Percentiles rank a stretch among this genome's conserved stretches.
phyloP scores from a whole-genome alignment of 1,140 invertebrate species.

The Zaprionus africanus region DNA sequence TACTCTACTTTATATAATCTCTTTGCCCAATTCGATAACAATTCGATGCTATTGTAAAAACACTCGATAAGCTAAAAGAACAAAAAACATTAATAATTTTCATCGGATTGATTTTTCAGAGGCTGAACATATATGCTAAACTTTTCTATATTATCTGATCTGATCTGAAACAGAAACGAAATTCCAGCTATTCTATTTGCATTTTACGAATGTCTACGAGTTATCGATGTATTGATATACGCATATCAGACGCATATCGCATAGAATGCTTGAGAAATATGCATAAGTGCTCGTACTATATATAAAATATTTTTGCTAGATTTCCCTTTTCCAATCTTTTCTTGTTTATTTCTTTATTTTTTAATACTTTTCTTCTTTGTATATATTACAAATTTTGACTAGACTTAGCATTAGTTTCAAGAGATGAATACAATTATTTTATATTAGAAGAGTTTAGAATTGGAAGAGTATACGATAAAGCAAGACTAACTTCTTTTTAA shows the following conservation, averaged over 20 bases:
- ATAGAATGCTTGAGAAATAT: conserved; percentile 37
- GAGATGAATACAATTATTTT: neutral
- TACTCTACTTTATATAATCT: conserved; percentile 43
- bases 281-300: conserved; percentile 14
- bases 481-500: neutral
- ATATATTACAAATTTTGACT: conserved; percentile 10
- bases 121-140: conserved; percentile 68
- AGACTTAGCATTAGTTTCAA: neutral
- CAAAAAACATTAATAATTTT: conserved; percentile 24
- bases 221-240: conserved; percentile 7
- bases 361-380: neutral
- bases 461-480: neutral
- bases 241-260: conserved; percentile 17
- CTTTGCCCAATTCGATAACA: conserved; percentile 38
- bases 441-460: neutral
- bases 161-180: conserved; percentile 12
- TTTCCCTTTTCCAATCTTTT: conserved; percentile 11
- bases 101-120: conserved; percentile 56
- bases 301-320: conserved; percentile 10
- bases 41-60: conserved; percentile 43
- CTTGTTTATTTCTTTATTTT: conserved; percentile 9
- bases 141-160: conserved; percentile 31
- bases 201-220: conserved; percentile 37
- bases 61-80: conserved; percentile 12
- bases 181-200: conserved; percentile 37